Base-by-base conservation (phyloP, 2,113 vertebrate species). In the Galeopterus variegatus region DNA sequence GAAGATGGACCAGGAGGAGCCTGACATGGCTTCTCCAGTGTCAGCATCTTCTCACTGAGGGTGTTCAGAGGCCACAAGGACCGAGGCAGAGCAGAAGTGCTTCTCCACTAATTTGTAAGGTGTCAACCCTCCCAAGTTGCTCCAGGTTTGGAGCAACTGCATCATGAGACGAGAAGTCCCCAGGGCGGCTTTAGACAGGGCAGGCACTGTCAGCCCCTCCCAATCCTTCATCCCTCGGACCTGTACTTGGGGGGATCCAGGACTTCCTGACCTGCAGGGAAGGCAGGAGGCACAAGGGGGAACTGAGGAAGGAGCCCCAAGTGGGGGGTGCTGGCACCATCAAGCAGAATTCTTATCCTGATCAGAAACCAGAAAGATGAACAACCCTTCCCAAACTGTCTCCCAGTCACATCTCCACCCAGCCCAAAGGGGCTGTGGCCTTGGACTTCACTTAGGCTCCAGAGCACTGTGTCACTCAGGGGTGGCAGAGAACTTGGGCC, bases 391-490 rank as follows among this genome's bases (percentile, higher is more conserved):
- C 62, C 23, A 41, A 52, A 45, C 45, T 45, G 6, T 69, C 79
- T 54, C 86, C 41, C 54, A 4, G 33, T 19, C 45, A 17, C 0
- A 3, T 28, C 77, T 79, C 92, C 15, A 13, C 45, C 67, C 77
- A 23, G 54, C 23, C 65, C 52, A 36, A 60, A 17, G 73, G 13
- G 18, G 8, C 36, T 48, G 21, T 1, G 19, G n/a, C 28, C 28
- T 2, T 10, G 12, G n/a, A 5, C 13, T 21, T 56, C 50, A 48
- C 26, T 15, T 23, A 33, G 10, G 52, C 48, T 56, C 70, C 24
- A 5, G 6, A 60, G 56, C 3, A 9, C 6, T 0, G 3, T 1
- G 5, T 45, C 23, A 36, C 31, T 67, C 4, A 31, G 48, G 65
- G 26, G 8, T 9, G 48, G 70, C 3, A 2, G n/a, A 58, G 92